These are phyloP conservation scores for Polydrusus cervinus DNA, from an alignment of 2,888 invertebrate genomes.

Conservation along the genomic window DNA sequence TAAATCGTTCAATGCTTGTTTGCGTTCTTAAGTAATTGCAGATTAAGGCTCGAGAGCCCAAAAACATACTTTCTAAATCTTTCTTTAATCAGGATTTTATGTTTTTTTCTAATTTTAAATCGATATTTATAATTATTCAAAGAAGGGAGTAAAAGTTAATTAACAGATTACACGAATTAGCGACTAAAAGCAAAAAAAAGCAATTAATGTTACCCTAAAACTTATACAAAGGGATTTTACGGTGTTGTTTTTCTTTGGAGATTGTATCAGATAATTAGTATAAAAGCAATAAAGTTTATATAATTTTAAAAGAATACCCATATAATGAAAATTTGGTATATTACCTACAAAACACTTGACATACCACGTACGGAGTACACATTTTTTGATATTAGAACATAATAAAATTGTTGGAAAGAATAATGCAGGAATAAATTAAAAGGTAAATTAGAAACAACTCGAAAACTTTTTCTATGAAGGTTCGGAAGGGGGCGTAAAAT, in stretches of 20 bases:
- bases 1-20: too few relatives aligned
- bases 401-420: too few relatives aligned
- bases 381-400: too few relatives aligned
- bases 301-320: not conserved
- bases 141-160: constrained; percentile 14
- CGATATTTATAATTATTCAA: constrained; percentile 18
- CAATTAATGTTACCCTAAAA: constrained; percentile 3
- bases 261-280: constrained; percentile 9
- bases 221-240: not conserved
- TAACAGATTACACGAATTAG: constrained; percentile 15
- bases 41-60: not conserved
- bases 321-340: too few relatives aligned
- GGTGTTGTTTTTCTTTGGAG: not conserved
- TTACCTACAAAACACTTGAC: too few relatives aligned
- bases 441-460: too few relatives aligned
- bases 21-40: too few relatives aligned
- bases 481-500: too few relatives aligned
- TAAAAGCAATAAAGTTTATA: not conserved
- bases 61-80: not conserved
- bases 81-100: not conserved
- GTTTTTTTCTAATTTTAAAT: not conserved
- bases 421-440: too few relatives aligned
- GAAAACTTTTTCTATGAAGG: too few relatives aligned
- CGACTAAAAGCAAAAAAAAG: constrained; percentile 4
- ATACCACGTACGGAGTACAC: too few relatives aligned